Evolutionary conservation across 2,888 invertebrate species (phyloP), one percentile per base, ranked within the genome.

Genomic region (Osmoderma eremita): DNA sequence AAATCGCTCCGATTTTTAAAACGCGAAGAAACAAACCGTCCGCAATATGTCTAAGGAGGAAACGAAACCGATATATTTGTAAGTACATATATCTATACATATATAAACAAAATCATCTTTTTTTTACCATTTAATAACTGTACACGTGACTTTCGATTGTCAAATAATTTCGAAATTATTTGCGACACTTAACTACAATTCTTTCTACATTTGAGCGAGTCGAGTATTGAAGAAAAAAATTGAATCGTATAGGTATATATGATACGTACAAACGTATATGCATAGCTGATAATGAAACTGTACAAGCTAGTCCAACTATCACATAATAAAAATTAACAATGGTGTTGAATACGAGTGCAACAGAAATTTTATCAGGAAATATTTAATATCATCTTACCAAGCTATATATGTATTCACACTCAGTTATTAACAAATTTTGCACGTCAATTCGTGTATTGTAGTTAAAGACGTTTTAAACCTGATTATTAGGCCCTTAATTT

Each of bases 11-110:
- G 8, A 6, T 30, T 30, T 24, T 24, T 24, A 24, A 30, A 30
- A 10, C 10, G 30, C n/a, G n/a, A n/a, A n/a, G n/a, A n/a, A n/a
- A n/a, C n/a, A 10, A 24, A 30, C 30, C 30, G 30, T 20, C 20
- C 24, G n/a, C 42, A 36, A 24, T 12, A 65, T 67, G 67, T 45
- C 53, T 13, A 62, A 62, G 3, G 54, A 63, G n/a, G 67, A 67
- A 20, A 67, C 53, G 12, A 22, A 38, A 15, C 39, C 54, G 24
- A 54, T 63, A 41, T 53, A 51, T 38, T 62, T 67, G 67, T 67
- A 67, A 67, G 67, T 48, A 20, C 20, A 8, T 48, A 17, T 2
- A 1, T 2, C 8, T 45, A 18, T 45, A 18, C 8, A 45, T 18
- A 42, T 42, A n/a, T 39, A 1, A 39, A 39, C 10, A 42, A 42